These are phyloP conservation scores for Acanthochromis polyacanthus DNA, from an alignment of 2,113 vertebrate species.

Conservation along the genomic window DNA sequence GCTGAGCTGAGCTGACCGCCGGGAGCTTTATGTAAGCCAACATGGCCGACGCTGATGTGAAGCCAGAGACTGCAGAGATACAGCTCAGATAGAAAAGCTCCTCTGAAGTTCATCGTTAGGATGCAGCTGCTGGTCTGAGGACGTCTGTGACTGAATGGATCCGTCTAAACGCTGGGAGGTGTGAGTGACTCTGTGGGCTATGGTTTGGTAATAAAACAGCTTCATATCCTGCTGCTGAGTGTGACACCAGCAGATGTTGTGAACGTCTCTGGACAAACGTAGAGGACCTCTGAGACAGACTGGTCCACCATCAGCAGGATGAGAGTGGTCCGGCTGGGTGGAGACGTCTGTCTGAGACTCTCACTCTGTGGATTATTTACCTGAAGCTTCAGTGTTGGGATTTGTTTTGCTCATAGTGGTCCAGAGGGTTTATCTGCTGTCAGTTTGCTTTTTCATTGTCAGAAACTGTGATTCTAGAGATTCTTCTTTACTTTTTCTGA, in stretches of 20 bases:
- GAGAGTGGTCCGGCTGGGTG: slow-evolving; percentile 7
- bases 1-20: slow-evolving; percentile 16
- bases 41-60: slow-evolving; percentile 44
- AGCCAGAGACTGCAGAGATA: background rate
- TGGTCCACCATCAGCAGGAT: slow-evolving; percentile 12
- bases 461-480: background rate
- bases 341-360: slow-evolving; percentile 12
- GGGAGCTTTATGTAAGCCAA: slow-evolving; percentile 69
- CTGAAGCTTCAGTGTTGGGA: background rate
- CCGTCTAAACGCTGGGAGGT: background rate
- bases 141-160: slow-evolving; percentile 3
- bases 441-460: background rate
- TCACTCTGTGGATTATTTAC: background rate
- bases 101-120: slow-evolving; percentile 2
- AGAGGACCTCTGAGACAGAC: slow-evolving; percentile 28
- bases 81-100: background rate
- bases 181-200: slow-evolving; percentile 38
- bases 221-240: slow-evolving; percentile 12
- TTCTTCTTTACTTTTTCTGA: no score
- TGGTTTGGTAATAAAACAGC: background rate
- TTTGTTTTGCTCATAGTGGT: background rate
- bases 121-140: slow-evolving; percentile 24
- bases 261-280: slow-evolving; percentile 28
- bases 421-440: background rate
- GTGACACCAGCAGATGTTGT: slow-evolving; percentile 49